phyloP scores from a whole-genome alignment of 1,140 invertebrate genomes.

The Camponotus vicinus region DNA sequence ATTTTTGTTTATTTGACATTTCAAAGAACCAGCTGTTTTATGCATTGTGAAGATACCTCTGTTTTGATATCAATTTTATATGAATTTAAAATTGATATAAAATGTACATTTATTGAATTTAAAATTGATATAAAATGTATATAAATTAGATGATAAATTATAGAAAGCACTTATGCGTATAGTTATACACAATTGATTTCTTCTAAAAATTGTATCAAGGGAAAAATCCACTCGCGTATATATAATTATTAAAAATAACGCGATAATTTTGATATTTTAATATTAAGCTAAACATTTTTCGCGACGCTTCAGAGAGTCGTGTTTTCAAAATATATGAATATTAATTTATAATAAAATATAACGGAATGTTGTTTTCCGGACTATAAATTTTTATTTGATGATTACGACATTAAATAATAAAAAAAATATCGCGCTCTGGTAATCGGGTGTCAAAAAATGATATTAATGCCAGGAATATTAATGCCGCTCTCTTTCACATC shows the following conservation, averaged over 20 bases:
- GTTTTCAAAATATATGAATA: neutral
- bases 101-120: too few relatives aligned
- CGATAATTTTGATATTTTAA: neutral
- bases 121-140: too few relatives aligned
- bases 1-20: neutral
- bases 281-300: neutral
- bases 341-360: neutral
- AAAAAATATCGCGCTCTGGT: neutral
- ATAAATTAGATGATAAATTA: neutral
- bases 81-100: too few relatives aligned
- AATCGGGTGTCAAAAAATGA: neutral
- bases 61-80: neutral
- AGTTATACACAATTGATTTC: neutral
- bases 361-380: neutral
- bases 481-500: conserved; percentile 9
- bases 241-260: neutral
- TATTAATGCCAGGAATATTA: conserved; percentile 21
- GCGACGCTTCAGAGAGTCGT: neutral
- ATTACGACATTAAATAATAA: neutral
- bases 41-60: neutral
- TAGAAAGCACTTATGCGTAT: neutral
- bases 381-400: neutral
- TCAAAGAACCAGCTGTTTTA: neutral
- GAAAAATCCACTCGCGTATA: too few relatives aligned
- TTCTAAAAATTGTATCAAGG: too few relatives aligned